phyloP scores from a whole-genome alignment of 2,888 invertebrate species.

The Sialis fuliginosa region DNA sequence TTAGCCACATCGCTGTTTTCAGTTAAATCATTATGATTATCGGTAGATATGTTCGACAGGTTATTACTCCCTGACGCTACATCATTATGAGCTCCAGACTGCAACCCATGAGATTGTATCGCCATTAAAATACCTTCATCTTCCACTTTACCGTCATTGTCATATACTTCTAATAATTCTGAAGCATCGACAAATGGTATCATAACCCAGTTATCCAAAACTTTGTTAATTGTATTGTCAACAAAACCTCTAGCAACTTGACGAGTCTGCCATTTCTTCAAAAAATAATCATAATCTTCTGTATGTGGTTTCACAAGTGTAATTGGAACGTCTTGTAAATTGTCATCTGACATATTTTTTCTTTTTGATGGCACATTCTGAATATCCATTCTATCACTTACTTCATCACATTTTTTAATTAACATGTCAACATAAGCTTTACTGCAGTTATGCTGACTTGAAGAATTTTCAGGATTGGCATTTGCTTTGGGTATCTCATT shows the following conservation, averaged over 20 bases:
- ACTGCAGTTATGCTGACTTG: neutral
- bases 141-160: conserved; percentile 40
- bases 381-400: conserved; percentile 9
- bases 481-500: conserved; percentile 14
- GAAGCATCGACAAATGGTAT: conserved; percentile 31
- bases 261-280: conserved; percentile 44
- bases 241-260: conserved; percentile 47
- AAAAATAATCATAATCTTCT: conserved; percentile 20
- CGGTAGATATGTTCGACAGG: conserved; percentile 10
- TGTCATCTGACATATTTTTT: conserved; percentile 9
- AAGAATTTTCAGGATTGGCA: conserved; percentile 7
- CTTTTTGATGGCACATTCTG: conserved; percentile 12
- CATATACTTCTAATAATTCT: conserved; percentile 34
- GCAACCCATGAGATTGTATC: conserved; percentile 51
- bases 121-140: conserved; percentile 59
- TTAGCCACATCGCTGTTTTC: conserved; percentile 18
- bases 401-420: neutral
- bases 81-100: conserved; percentile 18
- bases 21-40: conserved; percentile 8
- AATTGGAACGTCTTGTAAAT: conserved; percentile 17
- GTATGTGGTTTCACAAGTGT: conserved; percentile 18
- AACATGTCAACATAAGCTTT: conserved; percentile 9
- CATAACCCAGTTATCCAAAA: conserved; percentile 41
- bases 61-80: conserved; percentile 7
- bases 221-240: conserved; percentile 50